These are phyloP conservation scores for Lasioglossum calceatum DNA, from an alignment of 2,888 invertebrate genomes.

Conservation along the genomic window DNA sequence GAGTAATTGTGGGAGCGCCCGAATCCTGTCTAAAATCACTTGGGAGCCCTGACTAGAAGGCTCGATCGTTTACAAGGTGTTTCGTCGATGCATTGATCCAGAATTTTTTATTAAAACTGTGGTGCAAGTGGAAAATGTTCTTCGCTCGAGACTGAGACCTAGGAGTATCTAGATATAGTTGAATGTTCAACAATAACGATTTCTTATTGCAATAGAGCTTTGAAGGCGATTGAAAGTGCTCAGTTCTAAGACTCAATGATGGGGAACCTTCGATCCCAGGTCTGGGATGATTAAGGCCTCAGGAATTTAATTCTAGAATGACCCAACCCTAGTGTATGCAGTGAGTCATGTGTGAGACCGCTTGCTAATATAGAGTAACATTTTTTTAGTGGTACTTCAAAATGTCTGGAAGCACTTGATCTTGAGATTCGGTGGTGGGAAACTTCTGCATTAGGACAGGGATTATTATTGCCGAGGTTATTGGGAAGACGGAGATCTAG, in stretches of 20 bases:
- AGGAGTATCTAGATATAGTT: too few relatives aligned
- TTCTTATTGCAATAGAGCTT: not conserved
- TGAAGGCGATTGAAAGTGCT: not conserved
- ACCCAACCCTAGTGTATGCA: not conserved
- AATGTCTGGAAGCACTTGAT: not conserved
- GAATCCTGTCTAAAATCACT: not conserved
- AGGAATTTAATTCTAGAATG: conserved; percentile 2
- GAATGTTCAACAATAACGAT: not conserved
- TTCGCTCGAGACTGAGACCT: too few relatives aligned
- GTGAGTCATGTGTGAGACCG: not conserved
- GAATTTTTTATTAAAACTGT: not conserved
- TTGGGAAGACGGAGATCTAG: not conserved
- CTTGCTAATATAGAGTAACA: not conserved
- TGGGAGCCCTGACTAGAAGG: not conserved
- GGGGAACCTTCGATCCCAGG: not conserved
- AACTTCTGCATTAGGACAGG: not conserved
- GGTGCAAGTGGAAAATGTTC: not conserved
- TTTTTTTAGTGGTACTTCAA: not conserved
- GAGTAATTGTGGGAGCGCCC: conserved; percentile 1
- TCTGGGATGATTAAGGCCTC: not conserved
- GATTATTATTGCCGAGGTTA: not conserved
- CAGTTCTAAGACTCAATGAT: not conserved
- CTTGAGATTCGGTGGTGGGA: not conserved
- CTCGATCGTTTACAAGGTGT: not conserved
- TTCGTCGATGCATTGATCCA: not conserved